Conservation (phyloP, 2,113 vertebrate species). For the Oncorhynchus nerka region DNA sequence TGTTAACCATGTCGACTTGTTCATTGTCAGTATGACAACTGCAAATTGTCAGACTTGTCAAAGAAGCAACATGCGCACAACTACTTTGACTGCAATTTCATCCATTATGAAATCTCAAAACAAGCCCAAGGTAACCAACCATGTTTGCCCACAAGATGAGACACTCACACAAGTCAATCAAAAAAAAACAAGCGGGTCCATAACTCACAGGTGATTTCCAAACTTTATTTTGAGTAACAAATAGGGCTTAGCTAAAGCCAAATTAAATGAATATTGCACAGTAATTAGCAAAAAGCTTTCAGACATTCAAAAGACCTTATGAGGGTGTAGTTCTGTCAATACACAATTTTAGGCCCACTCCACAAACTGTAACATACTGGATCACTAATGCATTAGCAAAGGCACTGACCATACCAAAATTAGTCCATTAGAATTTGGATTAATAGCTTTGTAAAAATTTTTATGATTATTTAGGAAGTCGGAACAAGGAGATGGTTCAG, state of each 20-base stretch:
- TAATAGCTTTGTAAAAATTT: neutral
- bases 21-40: too few relatives aligned
- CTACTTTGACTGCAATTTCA: too few relatives aligned
- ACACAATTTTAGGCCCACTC: neutral
- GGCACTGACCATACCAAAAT: neutral
- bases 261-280: constrained; percentile 7
- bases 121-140: too few relatives aligned
- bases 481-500: neutral
- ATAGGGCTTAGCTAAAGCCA: constrained; percentile 22
- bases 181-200: too few relatives aligned
- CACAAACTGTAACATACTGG: neutral
- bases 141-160: too few relatives aligned
- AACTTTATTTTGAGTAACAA: constrained; percentile 42
- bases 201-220: too few relatives aligned
- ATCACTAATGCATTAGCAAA: neutral
- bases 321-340: neutral
- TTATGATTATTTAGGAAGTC: neutral
- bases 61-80: too few relatives aligned
- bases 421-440: neutral
- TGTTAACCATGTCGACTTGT: too few relatives aligned
- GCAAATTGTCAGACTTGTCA: too few relatives aligned
- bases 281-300: neutral
- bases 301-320: neutral
- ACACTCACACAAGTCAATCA: constrained; percentile 7
- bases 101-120: too few relatives aligned